Conservation (phyloP, 2,888 invertebrate genomes). For the Cheilosia pagana region DNA sequence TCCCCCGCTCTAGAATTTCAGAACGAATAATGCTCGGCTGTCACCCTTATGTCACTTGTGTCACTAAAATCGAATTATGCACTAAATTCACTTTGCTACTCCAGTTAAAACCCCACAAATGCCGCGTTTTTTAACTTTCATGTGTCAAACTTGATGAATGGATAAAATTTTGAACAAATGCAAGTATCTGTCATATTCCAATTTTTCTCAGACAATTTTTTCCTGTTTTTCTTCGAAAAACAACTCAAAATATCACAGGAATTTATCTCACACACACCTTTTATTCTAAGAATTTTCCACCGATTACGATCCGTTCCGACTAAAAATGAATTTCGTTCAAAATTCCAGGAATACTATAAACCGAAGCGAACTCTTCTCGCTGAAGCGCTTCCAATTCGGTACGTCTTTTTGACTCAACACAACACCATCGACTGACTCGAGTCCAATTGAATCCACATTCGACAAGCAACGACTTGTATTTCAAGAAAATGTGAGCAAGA, state of each 20-base stretch:
- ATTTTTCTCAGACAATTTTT: neutral
- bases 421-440: conserved; percentile 7
- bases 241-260: conserved; percentile 20
- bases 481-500: conserved; percentile 6
- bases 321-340: conserved; percentile 60
- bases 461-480: conserved; percentile 14
- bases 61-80: too few relatives aligned
- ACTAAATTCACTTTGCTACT: too few relatives aligned
- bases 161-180: neutral
- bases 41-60: too few relatives aligned
- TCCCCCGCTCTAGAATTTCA: too few relatives aligned
- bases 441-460: neutral
- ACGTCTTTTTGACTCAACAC: conserved; percentile 39
- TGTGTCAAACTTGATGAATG: too few relatives aligned
- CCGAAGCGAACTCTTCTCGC: conserved; percentile 21
- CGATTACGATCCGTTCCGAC: conserved; percentile 62
- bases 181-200: neutral
- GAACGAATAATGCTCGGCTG: too few relatives aligned
- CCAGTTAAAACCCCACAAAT: too few relatives aligned
- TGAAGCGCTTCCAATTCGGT: neutral
- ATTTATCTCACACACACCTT: conserved; percentile 61
- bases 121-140: too few relatives aligned
- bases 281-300: conserved; percentile 65
- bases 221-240: conserved; percentile 2
- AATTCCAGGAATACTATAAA: conserved; percentile 53